These are phyloP conservation scores for Octodon degus DNA, from an alignment of 2,113 vertebrate species.

Conservation along the genomic window DNA sequence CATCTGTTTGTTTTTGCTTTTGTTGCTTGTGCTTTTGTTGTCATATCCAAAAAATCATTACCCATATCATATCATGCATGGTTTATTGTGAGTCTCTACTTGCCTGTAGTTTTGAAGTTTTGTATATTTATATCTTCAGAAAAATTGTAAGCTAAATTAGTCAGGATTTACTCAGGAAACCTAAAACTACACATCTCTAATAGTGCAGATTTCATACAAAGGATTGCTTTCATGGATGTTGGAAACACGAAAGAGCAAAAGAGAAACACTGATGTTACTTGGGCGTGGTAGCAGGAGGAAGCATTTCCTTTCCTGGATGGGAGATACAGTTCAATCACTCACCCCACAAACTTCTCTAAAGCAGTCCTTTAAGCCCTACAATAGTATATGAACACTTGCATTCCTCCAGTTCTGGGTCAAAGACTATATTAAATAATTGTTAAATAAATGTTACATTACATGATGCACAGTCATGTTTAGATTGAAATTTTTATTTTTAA, in stretches of 20 bases:
- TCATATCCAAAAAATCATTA: neutral
- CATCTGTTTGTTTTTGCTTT: neutral
- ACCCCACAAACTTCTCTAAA: neutral
- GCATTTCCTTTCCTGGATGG: neutral
- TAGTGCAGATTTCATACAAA: neutral
- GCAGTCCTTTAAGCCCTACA: neutral
- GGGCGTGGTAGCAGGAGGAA: neutral
- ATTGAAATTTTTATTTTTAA: neutral
- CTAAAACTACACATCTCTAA: neutral
- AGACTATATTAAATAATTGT: neutral
- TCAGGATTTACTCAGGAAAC: conserved; percentile 31
- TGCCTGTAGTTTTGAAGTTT: neutral
- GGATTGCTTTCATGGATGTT: neutral
- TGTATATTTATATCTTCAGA: neutral
- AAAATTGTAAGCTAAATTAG: neutral
- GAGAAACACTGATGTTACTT: neutral
- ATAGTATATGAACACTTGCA: neutral
- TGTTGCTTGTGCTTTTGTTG: neutral
- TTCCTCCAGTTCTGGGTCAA: neutral
- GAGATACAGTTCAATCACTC: neutral
- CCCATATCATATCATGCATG: neutral
- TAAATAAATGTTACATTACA: conserved; percentile 2
- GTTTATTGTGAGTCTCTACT: neutral
- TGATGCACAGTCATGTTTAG: neutral
- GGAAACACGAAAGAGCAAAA: neutral